Percentiles rank a stretch among this genome's conserved stretches.
Conservation (phyloP, 2,888 invertebrate species). For the Apomyelois bistriatella region DNA sequence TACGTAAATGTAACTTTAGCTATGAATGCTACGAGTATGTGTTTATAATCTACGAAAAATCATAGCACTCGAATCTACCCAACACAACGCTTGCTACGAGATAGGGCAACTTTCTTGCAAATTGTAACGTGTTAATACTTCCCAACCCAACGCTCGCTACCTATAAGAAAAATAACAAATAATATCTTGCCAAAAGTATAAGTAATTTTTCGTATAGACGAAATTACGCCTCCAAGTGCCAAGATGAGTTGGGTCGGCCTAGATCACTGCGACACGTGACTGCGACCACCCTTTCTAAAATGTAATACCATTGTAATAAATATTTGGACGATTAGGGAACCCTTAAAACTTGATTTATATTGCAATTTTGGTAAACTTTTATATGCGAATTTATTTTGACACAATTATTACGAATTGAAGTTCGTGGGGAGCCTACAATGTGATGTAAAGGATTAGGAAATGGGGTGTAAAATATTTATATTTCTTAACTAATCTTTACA, state of each 20-base stretch:
- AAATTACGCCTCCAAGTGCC: constrained; percentile 29
- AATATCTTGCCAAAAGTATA: background rate
- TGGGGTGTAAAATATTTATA: no score
- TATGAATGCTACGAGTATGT: no score
- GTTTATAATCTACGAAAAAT: no score
- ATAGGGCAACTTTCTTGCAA: no score
- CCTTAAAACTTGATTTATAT: constrained; percentile 38
- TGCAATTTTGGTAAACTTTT: background rate
- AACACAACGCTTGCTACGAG: no score
- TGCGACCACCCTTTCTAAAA: constrained; percentile 54
- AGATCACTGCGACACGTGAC: constrained; percentile 61
- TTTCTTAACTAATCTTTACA: no score
- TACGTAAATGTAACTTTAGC: no score
- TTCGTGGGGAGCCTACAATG: background rate
- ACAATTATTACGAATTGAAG: constrained; percentile 7
- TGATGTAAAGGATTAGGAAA: background rate
- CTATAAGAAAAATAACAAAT: no score
- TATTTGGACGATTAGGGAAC: constrained; percentile 64
- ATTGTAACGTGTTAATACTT: no score
- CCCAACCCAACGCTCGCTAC: no score
- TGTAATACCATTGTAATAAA: constrained; percentile 55
- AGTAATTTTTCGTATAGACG: no score
- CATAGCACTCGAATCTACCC: no score
- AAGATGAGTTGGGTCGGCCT: constrained; percentile 31
- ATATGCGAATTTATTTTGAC: constrained; percentile 12